Conservation (phyloP, 2,888 invertebrate genomes). For the Leucania comma region DNA sequence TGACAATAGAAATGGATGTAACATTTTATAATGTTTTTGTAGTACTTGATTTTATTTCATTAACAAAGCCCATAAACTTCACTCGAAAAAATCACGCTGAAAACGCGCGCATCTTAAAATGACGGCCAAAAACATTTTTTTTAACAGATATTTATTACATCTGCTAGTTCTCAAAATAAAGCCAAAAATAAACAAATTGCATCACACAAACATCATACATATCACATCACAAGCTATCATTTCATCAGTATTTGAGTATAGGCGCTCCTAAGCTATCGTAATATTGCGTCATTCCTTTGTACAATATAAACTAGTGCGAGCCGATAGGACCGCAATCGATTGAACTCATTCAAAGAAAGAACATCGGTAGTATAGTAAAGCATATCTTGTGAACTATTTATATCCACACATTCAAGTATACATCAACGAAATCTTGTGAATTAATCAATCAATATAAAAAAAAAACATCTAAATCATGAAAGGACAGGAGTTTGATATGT, state of each 20-base stretch:
- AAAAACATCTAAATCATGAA: conserved; percentile 10
- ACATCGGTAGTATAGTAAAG: background rate
- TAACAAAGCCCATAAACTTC: too few relatives aligned
- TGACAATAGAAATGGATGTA: too few relatives aligned
- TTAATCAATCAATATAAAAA: background rate
- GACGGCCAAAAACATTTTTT: too few relatives aligned
- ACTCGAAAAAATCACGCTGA: too few relatives aligned
- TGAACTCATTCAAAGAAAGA: conserved; percentile 9
- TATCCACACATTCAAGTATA: background rate
- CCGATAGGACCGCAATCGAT: conserved; percentile 15
- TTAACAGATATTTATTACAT: too few relatives aligned
- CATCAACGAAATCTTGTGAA: background rate
- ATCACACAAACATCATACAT: conserved; percentile 10
- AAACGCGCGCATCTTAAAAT: too few relatives aligned
- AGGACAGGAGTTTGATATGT: conserved; percentile 27
- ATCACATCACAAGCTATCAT: background rate
- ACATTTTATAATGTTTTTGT: too few relatives aligned
- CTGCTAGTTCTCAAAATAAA: background rate
- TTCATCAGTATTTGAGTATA: conserved; percentile 23
- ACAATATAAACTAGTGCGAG: conserved; percentile 18
- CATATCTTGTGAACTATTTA: background rate
- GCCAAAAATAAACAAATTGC: background rate
- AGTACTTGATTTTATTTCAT: too few relatives aligned
- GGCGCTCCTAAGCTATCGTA: background rate
- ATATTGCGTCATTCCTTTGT: conserved; percentile 15